phyloP scores from a whole-genome alignment of 2,797 vertebrate genomes.

The Chrysocyon brachyurus region DNA sequence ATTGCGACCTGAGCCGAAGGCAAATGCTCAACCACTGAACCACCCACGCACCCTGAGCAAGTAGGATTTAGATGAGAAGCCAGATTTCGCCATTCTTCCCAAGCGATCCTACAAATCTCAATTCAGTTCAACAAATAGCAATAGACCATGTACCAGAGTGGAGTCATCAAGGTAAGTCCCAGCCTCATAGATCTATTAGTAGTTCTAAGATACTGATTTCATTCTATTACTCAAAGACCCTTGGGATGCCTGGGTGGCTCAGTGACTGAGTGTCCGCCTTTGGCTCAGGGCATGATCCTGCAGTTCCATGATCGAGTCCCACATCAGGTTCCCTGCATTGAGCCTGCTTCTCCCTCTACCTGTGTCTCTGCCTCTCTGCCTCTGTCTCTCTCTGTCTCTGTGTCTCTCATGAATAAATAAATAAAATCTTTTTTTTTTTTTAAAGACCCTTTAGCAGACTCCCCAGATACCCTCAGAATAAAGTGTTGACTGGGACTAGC shows the following conservation, averaged over 20 bases:
- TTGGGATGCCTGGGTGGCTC: neutral
- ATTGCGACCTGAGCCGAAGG: too few species aligned
- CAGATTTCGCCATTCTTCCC: neutral
- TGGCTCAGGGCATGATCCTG: too few species aligned
- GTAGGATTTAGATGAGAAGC: neutral
- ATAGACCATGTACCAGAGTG: fast-evolving
- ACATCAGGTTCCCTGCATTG: too few species aligned
- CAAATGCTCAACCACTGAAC: too few species aligned
- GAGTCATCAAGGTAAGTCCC: neutral
- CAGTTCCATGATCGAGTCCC: too few species aligned
- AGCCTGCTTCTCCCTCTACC: too few species aligned
- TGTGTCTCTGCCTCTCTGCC: too few species aligned
- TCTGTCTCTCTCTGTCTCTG: too few species aligned
- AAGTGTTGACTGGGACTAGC: neutral
- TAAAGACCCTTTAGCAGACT: neutral
- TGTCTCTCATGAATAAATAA: too few species aligned
- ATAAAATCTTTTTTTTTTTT: too few species aligned
- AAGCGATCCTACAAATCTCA: neutral
- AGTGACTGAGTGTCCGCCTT: too few species aligned
- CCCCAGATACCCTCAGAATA: neutral
- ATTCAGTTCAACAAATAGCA: neutral
- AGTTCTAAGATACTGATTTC: neutral
- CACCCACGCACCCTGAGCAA: neutral
- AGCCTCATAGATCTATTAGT: fast-evolving
- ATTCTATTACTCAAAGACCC: neutral